These are phyloP conservation scores for Hemicrepidius hirtus DNA, from an alignment of 2,888 invertebrate species.

Conservation along the genomic window DNA sequence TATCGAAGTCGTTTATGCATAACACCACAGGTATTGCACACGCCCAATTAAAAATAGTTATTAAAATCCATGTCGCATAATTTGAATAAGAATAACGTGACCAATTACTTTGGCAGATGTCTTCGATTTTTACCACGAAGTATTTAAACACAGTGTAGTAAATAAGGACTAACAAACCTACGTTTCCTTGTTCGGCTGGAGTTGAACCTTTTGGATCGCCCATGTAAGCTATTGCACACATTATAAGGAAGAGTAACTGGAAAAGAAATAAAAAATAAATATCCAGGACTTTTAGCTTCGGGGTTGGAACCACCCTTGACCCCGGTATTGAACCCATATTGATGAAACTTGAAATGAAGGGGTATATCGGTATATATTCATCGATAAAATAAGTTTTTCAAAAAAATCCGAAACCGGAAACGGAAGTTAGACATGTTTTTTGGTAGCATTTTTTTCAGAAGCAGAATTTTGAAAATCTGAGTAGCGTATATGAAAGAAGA, in stretches of 20 bases:
- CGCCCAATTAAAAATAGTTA: conserved; percentile 85
- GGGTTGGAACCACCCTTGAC: too few relatives aligned
- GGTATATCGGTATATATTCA: too few relatives aligned
- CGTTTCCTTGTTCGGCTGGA: conserved; percentile 57
- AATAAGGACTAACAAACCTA: conserved; percentile 67
- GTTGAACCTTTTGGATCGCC: conserved; percentile 46
- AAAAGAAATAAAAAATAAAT: conserved; percentile 54
- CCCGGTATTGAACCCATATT: too few relatives aligned
- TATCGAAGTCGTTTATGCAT: conserved; percentile 82
- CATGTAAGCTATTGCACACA: conserved; percentile 63
- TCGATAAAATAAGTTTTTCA: too few relatives aligned
- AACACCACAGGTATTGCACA: conserved; percentile 78
- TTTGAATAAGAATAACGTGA: conserved; percentile 44
- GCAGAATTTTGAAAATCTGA: too few relatives aligned
- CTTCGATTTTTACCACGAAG: conserved; percentile 66
- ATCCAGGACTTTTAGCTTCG: too few relatives aligned
- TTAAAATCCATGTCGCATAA: conserved; percentile 70
- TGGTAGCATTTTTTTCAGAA: too few relatives aligned
- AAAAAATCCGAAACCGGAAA: too few relatives aligned
- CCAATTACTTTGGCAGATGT: conserved; percentile 62
- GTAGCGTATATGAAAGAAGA: too few relatives aligned
- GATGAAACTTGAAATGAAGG: too few relatives aligned
- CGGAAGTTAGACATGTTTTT: too few relatives aligned
- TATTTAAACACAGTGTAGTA: conserved; percentile 69
- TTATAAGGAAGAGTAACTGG: conserved; percentile 67